A percentile compares a stretch with the other conserved stretches of the same genome.
phyloP scores from a whole-genome alignment of 1,140 invertebrate species.

The Macrobrachium nipponense region DNA sequence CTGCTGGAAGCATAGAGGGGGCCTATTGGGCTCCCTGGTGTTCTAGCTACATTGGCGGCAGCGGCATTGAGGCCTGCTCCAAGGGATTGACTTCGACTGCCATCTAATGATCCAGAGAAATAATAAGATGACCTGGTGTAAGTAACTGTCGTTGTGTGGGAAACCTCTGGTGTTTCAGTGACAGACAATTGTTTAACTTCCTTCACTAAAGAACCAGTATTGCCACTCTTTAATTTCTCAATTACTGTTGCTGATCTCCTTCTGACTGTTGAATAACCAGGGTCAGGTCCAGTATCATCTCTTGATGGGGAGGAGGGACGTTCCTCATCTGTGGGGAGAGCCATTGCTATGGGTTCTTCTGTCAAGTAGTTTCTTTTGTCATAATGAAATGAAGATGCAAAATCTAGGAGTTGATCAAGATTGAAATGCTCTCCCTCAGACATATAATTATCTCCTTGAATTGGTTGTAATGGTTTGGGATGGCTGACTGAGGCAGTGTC shows the following conservation, averaged over 20 bases:
- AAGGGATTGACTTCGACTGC: constrained; percentile 60
- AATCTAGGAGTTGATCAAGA: constrained; percentile 65
- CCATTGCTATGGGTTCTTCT: constrained; percentile 48
- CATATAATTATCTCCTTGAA: constrained; percentile 56
- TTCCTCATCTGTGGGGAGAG: constrained; percentile 55
- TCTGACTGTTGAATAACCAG: constrained; percentile 56
- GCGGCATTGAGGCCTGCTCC: constrained; percentile 60
- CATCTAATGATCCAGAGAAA: constrained; percentile 61
- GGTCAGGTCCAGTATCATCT: constrained; percentile 34
- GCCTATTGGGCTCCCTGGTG: constrained; percentile 49
- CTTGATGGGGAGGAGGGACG: constrained; percentile 40
- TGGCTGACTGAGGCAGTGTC: constrained; percentile 12
- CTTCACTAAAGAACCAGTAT: constrained; percentile 53
- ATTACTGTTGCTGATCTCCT: constrained; percentile 60
- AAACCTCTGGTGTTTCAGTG: constrained; percentile 49
- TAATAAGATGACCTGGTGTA: constrained; percentile 62
- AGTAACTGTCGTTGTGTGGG: constrained; percentile 60
- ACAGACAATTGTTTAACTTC: constrained; percentile 60
- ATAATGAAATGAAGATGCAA: constrained; percentile 65
- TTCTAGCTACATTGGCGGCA: constrained; percentile 44
- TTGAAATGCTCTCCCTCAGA: constrained; percentile 64
- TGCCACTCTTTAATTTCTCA: constrained; percentile 57
- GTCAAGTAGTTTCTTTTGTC: constrained; percentile 63
- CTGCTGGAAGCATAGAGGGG: constrained; percentile 61
- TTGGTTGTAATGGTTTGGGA: constrained; percentile 35